A percentile compares a stretch with the other conserved stretches of the same genome.
These are phyloP conservation scores for Andrena cerasifolii DNA, from an alignment of 1,140 invertebrate species.

Conservation along the genomic window DNA sequence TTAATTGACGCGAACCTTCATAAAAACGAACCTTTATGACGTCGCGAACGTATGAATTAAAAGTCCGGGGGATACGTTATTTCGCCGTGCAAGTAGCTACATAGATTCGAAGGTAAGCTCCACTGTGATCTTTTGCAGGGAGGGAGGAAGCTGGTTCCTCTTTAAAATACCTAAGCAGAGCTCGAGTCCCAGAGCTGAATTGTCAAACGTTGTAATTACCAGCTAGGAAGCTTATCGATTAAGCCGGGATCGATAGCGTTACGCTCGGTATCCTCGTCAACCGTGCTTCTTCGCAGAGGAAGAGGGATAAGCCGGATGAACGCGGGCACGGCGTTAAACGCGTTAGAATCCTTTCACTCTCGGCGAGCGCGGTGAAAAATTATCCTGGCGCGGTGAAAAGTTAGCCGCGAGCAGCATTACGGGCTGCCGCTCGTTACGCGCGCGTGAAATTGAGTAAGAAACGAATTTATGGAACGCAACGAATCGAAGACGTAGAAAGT, in stretches of 20 bases:
- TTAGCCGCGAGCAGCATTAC: conserved; percentile 12
- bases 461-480: conserved; percentile 43
- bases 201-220: too few species aligned
- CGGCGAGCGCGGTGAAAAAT: conserved; percentile 19
- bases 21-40: not conserved
- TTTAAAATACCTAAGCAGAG: too few species aligned
- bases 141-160: too few species aligned
- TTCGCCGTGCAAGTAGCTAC: too few species aligned
- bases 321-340: conserved; percentile 16
- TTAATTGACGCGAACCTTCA: conserved; percentile 16
- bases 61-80: not conserved
- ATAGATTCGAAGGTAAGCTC: not conserved
- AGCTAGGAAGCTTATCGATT: not conserved
- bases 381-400: conserved; percentile 13
- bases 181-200: too few species aligned
- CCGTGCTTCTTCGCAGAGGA: not conserved
- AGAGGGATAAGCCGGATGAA: not conserved
- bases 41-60: not conserved
- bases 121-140: too few species aligned
- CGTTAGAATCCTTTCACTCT: conserved; percentile 39
- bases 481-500: conserved; percentile 43
- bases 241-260: not conserved
- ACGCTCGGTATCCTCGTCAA: conserved; percentile 1
- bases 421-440: conserved; percentile 41
- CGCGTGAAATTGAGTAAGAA: conserved; percentile 42